Percentiles rank a stretch among this genome's conserved stretches.
Evolutionary conservation across 2,113 vertebrate species (phyloP).

Genomic region (Caloenas nicobarica): DNA sequence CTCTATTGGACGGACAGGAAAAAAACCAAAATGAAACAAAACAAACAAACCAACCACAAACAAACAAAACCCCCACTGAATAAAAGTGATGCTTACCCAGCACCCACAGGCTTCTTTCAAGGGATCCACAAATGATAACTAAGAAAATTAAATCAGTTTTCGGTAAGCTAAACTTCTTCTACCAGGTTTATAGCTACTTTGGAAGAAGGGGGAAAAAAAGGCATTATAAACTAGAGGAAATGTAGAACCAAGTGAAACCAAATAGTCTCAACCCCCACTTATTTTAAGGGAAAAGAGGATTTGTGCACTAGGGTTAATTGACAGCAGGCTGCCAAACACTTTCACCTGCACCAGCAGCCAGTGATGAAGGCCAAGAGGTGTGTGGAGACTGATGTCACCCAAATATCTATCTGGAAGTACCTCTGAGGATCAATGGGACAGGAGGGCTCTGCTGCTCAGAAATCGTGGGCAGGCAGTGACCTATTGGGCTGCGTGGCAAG

Average conservation of each 20-base stretch:
- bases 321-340: not conserved
- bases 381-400: accelerated
- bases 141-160: not conserved
- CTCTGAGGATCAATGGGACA: too few relatives aligned
- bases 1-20: not conserved
- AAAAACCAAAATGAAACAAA: not conserved
- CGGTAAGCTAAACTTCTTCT: not conserved
- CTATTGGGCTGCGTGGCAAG: accelerated
- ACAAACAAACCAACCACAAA: too few relatives aligned
- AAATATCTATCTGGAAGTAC: not conserved
- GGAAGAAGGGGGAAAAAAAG: too few relatives aligned
- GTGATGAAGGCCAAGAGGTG: not conserved
- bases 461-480: accelerated
- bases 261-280: accelerated
- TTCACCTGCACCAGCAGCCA: not conserved
- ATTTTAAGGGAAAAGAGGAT: not conserved
- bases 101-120: not conserved
- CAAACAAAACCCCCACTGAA: not conserved
- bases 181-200: too few relatives aligned
- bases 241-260: accelerated
- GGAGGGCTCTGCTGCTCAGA: accelerated
- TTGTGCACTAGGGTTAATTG: not conserved
- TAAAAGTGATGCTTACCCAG: not conserved
- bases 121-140: not conserved
- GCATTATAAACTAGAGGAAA: not conserved